phyloP scores from a whole-genome alignment of 2,888 invertebrate genomes.

The Augiades crinisus region DNA sequence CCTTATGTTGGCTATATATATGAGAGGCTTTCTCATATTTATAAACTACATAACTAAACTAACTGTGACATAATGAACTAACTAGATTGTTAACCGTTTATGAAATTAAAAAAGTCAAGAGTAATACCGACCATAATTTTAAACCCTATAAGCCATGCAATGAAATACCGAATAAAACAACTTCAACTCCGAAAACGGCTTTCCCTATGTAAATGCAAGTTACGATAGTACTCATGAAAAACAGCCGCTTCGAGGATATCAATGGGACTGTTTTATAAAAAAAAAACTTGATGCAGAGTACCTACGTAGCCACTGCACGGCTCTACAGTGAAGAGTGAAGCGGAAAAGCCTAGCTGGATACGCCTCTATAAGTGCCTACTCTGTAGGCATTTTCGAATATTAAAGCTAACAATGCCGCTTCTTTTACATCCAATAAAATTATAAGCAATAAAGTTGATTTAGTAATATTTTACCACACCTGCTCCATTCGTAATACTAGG shows the following conservation, averaged over 20 bases:
- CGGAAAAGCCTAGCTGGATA: not conserved
- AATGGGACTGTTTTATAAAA: not conserved
- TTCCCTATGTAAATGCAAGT: constrained; percentile 5
- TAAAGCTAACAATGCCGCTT: not conserved
- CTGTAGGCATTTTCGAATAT: not conserved
- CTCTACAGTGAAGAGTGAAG: constrained; percentile 1
- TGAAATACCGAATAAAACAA: not conserved
- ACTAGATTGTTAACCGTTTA: too few relatives aligned
- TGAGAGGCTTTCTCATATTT: too few relatives aligned
- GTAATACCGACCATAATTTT: not conserved
- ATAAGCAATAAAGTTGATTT: not conserved
- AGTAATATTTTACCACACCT: not conserved
- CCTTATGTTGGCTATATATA: too few relatives aligned
- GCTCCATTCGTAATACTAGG: too few relatives aligned
- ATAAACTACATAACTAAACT: too few relatives aligned
- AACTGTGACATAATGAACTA: too few relatives aligned
- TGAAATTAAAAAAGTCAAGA: too few relatives aligned
- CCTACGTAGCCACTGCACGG: not conserved
- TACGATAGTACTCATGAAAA: constrained; percentile 10
- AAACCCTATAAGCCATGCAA: not conserved
- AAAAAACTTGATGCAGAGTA: not conserved
- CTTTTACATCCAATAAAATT: not conserved
- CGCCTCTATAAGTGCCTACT: not conserved
- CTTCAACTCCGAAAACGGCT: not conserved
- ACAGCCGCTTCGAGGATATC: not conserved